Evolutionary conservation across 2,113 vertebrate species (phyloP).

Genomic region (Ptilonorhynchus violaceus): DNA sequence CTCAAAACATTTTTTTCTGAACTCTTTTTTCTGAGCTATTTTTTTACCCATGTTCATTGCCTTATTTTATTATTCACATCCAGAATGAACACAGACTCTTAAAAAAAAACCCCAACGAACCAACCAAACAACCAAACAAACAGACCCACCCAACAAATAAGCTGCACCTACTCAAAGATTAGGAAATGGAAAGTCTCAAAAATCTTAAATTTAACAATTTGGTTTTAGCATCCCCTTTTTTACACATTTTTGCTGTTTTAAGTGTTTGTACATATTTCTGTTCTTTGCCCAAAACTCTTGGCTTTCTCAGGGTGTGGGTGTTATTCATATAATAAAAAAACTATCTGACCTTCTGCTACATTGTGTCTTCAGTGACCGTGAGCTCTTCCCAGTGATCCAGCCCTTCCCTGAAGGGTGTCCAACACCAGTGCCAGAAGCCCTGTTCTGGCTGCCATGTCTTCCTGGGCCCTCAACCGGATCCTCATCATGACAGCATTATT

Average conservation of each 20-base stretch:
- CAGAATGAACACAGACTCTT: neutral
- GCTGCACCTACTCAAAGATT: neutral
- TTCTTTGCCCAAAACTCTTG: neutral
- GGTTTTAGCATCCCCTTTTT: neutral
- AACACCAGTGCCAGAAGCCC: neutral
- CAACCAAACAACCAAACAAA: no score
- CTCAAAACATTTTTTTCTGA: neutral
- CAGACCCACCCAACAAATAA: neutral
- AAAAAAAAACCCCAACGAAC: neutral
- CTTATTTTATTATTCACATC: neutral
- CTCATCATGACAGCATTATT: neutral
- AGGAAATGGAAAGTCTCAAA: neutral
- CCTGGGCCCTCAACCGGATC: neutral
- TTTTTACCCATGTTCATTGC: neutral
- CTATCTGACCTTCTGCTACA: neutral
- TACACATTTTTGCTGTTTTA: neutral
- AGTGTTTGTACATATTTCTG: neutral
- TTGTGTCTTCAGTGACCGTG: rapidly evolving
- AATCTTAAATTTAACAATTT: neutral
- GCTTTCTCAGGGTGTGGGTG: neutral
- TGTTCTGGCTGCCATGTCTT: neutral
- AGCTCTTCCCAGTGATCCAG: rapidly evolving
- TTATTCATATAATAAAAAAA: neutral
- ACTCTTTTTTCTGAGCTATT: neutral
- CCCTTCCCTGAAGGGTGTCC: neutral